Conservation (phyloP, 1,140 invertebrate genomes). For the Dinoponera quadriceps region DNA sequence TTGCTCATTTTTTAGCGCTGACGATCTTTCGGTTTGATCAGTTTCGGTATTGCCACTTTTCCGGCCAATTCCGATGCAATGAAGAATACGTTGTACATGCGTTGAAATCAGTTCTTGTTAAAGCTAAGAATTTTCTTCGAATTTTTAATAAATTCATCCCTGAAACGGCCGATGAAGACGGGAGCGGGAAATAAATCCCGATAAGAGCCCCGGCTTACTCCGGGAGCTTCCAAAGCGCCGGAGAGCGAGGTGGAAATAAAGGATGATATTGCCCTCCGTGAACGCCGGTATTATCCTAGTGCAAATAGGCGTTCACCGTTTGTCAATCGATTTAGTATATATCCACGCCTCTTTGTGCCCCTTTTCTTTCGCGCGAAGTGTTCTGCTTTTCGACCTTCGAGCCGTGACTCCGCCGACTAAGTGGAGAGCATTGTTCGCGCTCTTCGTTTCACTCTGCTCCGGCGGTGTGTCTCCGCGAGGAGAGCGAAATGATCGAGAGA, state of each 20-base stretch:
- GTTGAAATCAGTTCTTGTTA: no score
- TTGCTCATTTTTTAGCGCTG: no score
- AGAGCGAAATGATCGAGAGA: neutral
- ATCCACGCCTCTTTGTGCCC: neutral
- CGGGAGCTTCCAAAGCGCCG: neutral
- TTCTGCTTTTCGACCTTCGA: constrained; percentile 22
- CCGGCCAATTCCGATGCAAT: no score
- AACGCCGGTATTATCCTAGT: constrained; percentile 35
- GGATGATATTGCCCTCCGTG: constrained; percentile 26
- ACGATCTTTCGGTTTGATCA: no score
- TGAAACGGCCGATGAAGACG: neutral
- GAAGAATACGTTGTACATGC: no score
- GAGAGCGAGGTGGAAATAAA: constrained; percentile 16
- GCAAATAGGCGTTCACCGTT: constrained; percentile 58
- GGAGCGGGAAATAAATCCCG: constrained; percentile 23
- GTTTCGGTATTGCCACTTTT: no score
- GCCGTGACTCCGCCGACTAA: constrained; percentile 3
- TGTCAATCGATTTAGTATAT: constrained; percentile 46
- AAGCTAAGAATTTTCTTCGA: no score
- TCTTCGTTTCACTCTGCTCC: neutral
- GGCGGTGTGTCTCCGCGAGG: neutral
- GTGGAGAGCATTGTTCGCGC: neutral
- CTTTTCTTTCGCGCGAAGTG: constrained; percentile 21
- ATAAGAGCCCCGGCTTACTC: constrained; percentile 5
- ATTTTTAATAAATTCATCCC: no score